Conservation (phyloP, 2,888 invertebrate species). For the Hypena proboscidalis region DNA sequence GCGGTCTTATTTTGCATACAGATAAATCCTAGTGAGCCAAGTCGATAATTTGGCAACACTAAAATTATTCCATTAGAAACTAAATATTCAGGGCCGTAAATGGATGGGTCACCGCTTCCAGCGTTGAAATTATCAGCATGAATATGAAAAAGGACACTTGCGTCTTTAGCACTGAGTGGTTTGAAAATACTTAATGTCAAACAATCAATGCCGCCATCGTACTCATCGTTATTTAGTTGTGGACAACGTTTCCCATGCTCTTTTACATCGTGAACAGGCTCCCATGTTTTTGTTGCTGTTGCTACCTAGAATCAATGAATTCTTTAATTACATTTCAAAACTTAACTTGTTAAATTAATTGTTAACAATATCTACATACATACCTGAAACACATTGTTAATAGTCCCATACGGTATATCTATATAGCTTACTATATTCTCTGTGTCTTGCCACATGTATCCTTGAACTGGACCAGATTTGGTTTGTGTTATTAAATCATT, state of each 20-base stretch:
- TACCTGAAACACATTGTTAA: slow-evolving; percentile 57
- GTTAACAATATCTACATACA: not conserved
- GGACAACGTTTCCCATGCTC: slow-evolving; percentile 61
- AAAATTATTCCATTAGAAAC: slow-evolving; percentile 60
- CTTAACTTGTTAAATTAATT: too few species aligned
- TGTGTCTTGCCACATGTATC: slow-evolving; percentile 42
- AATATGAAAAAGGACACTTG: slow-evolving; percentile 68
- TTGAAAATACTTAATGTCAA: slow-evolving; percentile 72
- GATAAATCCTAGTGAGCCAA: slow-evolving; percentile 73
- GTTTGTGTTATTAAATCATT: slow-evolving; percentile 43
- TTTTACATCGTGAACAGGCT: slow-evolving; percentile 36
- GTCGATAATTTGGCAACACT: slow-evolving; percentile 71
- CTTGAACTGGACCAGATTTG: slow-evolving; percentile 55
- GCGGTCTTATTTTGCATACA: slow-evolving; percentile 62
- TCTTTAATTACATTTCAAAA: too few species aligned
- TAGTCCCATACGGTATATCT: slow-evolving; percentile 68
- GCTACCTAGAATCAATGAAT: slow-evolving; percentile 55
- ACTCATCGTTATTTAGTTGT: slow-evolving; percentile 50
- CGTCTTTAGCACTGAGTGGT: slow-evolving; percentile 43
- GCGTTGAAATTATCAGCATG: slow-evolving; percentile 65
- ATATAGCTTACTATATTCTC: slow-evolving; percentile 53
- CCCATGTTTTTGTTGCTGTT: slow-evolving; percentile 41
- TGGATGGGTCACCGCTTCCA: slow-evolving; percentile 65
- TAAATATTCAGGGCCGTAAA: slow-evolving; percentile 69
- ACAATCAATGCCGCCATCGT: slow-evolving; percentile 59